Evolutionary conservation across 2,113 vertebrate species (phyloP), one percentile per base, ranked within the genome.

Genomic region (Gadus chalcogrammus): DNA sequence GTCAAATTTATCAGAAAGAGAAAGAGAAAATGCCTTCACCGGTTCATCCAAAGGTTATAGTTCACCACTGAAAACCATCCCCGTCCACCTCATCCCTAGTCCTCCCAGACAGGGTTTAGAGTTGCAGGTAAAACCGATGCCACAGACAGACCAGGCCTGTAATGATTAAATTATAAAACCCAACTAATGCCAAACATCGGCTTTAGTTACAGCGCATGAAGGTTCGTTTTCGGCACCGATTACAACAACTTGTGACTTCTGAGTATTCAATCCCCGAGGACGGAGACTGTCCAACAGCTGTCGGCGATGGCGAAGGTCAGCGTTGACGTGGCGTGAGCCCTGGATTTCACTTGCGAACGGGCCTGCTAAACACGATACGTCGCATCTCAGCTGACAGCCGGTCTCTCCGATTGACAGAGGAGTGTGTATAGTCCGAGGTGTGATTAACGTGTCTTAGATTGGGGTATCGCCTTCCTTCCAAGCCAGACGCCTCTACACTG

Each of bases 81-180:
- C 71, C 71, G 70, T 66, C 65, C 69, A 52, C 69, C 69, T 56
- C 20, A 72, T 64, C 67, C 22, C 59, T 56, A 38, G 62, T 67
- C 80, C 77, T 83, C 76, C 80, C 85, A 90, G 87, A 90, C 82
- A 75, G 81, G 77, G 86, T 88, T 93, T 93, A 88, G 80, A 85
- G 93, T 95, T 94, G 91, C 87, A 84, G 82, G 79, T 70, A 79
- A 91, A 92, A 91, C 42, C 42, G 42, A 48, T 48, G 42, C 85
- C 85, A 91, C 91, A 90, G 86, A 84, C 85, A 87, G 69, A 84
- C 72, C 20, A 60, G 67, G 87, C 65, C 68, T 58, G 61, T 83
- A 88, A 96, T 96, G 83, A 96, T 95, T 97, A 95, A 95, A 96
- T 96, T 90, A 96, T 95, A 93, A 91, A 81, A 90, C 91, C 89